Conservation (phyloP, 2,113 vertebrate genomes). For the Hiodon alosoides region DNA sequence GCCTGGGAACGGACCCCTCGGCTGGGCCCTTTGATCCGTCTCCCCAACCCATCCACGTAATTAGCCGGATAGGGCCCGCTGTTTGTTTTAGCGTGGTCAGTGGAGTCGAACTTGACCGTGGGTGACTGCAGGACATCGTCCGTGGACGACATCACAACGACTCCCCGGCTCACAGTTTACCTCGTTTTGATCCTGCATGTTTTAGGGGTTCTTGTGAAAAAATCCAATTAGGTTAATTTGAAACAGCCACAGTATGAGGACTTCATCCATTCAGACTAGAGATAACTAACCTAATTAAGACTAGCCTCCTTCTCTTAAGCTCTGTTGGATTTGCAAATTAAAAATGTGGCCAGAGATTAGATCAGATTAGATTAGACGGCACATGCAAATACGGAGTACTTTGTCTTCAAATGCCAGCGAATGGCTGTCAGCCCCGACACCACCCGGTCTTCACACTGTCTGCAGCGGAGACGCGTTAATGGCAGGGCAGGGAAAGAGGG, state of each 20-base stretch:
- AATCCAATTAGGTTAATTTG: constrained; percentile 68
- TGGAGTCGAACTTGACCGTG: constrained; percentile 50
- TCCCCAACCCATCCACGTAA: constrained; percentile 24
- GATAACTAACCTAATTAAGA: constrained; percentile 71
- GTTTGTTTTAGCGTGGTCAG: constrained; percentile 47
- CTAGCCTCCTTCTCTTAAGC: constrained; percentile 45
- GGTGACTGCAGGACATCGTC: constrained; percentile 47
- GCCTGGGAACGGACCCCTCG: background rate
- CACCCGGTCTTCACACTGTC: constrained; percentile 37
- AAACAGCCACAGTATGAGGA: constrained; percentile 57
- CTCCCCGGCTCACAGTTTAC: constrained; percentile 39
- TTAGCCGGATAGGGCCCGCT: constrained; percentile 26
- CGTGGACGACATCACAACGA: constrained; percentile 40
- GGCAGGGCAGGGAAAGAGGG: constrained; percentile 3
- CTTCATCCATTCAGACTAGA: constrained; percentile 56
- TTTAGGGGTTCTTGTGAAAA: constrained; percentile 54
- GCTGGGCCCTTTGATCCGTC: background rate
- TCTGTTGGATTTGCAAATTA: constrained; percentile 58
- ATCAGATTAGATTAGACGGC: constrained; percentile 56
- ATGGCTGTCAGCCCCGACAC: constrained; percentile 41
- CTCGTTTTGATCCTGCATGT: constrained; percentile 49
- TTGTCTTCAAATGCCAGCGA: constrained; percentile 43
- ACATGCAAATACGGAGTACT: constrained; percentile 51
- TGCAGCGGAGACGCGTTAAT: constrained; percentile 25
- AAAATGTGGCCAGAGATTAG: constrained; percentile 56